Evolutionary conservation across 2,797 vertebrate species (phyloP).

Genomic region (Eidolon dupreanum): DNA sequence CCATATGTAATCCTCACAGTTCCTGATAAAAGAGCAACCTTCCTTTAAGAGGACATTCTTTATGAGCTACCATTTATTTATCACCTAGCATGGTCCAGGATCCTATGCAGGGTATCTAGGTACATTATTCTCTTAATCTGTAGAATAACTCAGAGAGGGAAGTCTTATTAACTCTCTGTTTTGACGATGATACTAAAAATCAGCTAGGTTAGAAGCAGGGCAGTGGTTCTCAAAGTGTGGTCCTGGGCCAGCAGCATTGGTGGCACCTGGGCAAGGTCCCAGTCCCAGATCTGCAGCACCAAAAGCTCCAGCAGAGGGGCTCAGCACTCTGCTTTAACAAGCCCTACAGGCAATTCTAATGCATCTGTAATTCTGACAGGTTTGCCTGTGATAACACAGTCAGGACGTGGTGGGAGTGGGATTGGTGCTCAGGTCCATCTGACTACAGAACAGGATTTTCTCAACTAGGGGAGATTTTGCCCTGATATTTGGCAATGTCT

Average conservation of each 20-base stretch:
- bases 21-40: slow-evolving; percentile 28
- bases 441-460: not conserved
- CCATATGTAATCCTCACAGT: slow-evolving; percentile 61
- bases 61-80: slow-evolving; percentile 1
- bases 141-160: not conserved
- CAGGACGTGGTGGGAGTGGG: accelerated
- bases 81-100: not conserved
- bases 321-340: not conserved
- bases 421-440: not conserved
- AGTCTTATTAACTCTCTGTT: not conserved
- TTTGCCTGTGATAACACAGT: not conserved
- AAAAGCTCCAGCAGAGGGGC: not conserved
- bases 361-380: not conserved
- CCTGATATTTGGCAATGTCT: not conserved
- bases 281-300: too few relatives aligned
- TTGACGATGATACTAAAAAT: not conserved
- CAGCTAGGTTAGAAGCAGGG: not conserved
- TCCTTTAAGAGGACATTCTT: slow-evolving; percentile 25
- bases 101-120: not conserved
- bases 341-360: too few relatives aligned
- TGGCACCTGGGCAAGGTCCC: accelerated
- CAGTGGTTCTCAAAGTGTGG: not conserved
- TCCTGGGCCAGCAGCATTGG: not conserved
- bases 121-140: not conserved
- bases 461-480: not conserved